These are phyloP conservation scores for Mizuhopecten yessoensis DNA, from an alignment of 1,140 invertebrate species.

Conservation along the genomic window DNA sequence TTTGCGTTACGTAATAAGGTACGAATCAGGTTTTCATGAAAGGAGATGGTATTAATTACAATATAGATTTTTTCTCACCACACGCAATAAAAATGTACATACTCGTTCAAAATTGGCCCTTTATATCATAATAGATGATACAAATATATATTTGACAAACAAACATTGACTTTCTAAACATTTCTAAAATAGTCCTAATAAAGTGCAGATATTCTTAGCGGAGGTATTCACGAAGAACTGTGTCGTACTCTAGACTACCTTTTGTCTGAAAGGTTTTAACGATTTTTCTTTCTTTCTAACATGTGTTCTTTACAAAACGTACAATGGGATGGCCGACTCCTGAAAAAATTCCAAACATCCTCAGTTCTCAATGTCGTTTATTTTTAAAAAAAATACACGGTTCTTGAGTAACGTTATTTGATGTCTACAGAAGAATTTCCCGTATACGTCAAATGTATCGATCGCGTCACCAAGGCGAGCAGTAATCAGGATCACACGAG, in stretches of 20 bases:
- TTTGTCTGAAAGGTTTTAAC: neutral
- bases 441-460: neutral
- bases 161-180: no score
- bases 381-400: neutral
- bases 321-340: neutral
- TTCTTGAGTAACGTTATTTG: neutral
- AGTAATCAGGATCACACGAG: neutral
- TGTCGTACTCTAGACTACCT: neutral
- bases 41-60: no score
- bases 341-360: neutral
- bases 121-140: no score
- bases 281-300: neutral
- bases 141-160: no score
- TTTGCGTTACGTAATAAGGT: no score
- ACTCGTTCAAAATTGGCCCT: no score
- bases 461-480: neutral
- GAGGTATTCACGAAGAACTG: neutral
- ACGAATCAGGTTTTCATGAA: no score
- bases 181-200: no score
- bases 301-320: neutral
- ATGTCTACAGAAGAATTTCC: neutral
- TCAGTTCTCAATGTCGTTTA: neutral
- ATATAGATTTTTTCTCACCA: no score
- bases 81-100: no score
- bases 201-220: no score